Percentiles rank a stretch among this genome's conserved stretches.
Conservation (phyloP, 2,888 invertebrate species). For the Melolontha melolontha region DNA sequence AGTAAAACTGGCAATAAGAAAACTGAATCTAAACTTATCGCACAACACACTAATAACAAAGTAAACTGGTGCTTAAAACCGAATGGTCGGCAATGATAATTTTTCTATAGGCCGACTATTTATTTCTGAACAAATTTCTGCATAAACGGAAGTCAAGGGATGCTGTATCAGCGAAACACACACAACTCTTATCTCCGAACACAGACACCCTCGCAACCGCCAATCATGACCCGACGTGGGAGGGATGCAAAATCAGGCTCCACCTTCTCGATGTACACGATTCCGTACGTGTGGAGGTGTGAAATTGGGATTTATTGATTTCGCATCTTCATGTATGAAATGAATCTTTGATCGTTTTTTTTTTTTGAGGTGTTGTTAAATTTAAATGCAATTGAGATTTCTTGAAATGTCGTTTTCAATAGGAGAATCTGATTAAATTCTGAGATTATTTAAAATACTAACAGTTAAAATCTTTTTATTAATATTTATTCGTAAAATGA, state of each 20-base stretch:
- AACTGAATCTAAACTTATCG: too few relatives aligned
- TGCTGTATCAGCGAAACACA: slow-evolving; percentile 44
- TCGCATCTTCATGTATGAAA: not conserved
- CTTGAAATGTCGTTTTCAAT: too few relatives aligned
- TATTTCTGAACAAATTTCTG: slow-evolving; percentile 18
- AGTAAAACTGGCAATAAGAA: too few relatives aligned
- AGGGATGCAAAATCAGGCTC: slow-evolving; percentile 35
- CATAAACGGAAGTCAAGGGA: slow-evolving; percentile 44
- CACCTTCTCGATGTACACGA: slow-evolving; percentile 25
- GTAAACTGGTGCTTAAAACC: too few relatives aligned
- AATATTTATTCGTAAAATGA: too few relatives aligned
- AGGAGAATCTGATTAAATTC: too few relatives aligned
- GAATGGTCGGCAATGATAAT: slow-evolving; percentile 8
- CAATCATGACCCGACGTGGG: slow-evolving; percentile 43
- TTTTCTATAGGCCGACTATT: slow-evolving; percentile 22
- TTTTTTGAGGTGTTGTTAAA: not conserved
- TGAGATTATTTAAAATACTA: too few relatives aligned
- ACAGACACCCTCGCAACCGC: slow-evolving; percentile 51
- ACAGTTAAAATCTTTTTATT: too few relatives aligned
- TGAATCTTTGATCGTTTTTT: not conserved
- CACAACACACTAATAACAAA: too few relatives aligned
- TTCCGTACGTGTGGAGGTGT: slow-evolving; percentile 13
- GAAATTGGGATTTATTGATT: slow-evolving; percentile 27
- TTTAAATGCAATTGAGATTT: not conserved
- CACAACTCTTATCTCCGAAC: slow-evolving; percentile 47